phyloP scores from a whole-genome alignment of 2,113 vertebrate species.

The Delphinapterus leucas region DNA sequence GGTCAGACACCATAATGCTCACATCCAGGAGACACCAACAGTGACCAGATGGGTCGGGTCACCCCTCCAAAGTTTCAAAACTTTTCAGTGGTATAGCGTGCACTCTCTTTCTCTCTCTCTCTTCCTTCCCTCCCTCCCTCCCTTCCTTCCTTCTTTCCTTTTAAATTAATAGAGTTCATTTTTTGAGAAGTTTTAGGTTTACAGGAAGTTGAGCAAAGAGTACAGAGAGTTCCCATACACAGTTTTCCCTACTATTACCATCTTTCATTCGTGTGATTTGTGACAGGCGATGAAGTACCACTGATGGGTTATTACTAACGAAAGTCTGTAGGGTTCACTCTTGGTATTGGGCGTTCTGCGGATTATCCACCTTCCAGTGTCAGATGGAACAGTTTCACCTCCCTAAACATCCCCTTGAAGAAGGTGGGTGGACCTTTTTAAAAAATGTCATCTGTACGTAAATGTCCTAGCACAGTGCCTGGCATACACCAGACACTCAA shows the following conservation, averaged over 20 bases:
- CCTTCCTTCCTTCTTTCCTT: not conserved
- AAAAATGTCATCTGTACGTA: not conserved
- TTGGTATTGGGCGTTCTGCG: not conserved
- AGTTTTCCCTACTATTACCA: not conserved
- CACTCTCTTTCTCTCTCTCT: not conserved
- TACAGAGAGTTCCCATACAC: not conserved
- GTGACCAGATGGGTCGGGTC: not conserved
- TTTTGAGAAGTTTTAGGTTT: not conserved
- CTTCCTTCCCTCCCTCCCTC: not conserved
- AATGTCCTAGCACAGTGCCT: fast-evolving
- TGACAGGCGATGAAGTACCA: not conserved
- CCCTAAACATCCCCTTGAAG: not conserved
- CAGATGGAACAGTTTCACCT: not conserved
- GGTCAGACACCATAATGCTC: not conserved
- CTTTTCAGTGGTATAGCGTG: not conserved
- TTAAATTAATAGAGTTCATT: not conserved
- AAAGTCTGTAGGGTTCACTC: not conserved
- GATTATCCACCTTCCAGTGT: not conserved
- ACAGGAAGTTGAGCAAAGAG: not conserved
- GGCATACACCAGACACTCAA: not conserved
- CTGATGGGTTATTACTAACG: not conserved
- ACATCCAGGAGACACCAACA: fast-evolving
- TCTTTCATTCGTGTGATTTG: no score
- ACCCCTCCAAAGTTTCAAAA: no score
- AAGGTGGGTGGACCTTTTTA: not conserved